Conservation (phyloP, 2,797 vertebrate genomes). For the Aulostomus chinensis region DNA sequence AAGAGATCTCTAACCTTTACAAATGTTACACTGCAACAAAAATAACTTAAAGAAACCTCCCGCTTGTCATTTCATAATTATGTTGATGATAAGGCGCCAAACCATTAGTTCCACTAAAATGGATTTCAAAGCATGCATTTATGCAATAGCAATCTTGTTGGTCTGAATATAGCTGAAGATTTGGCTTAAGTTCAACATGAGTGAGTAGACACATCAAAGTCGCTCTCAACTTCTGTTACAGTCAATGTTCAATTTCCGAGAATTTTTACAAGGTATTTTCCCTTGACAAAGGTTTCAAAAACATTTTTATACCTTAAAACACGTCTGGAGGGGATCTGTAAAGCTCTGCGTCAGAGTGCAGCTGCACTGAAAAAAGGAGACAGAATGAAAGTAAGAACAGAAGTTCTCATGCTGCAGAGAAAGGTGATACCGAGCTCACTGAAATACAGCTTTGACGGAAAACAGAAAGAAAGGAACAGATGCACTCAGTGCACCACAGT, state of each 20-base stretch:
- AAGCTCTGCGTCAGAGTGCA: conserved; percentile 9
- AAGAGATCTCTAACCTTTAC: neutral
- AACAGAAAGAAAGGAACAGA: conserved; percentile 2
- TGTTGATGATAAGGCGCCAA: neutral
- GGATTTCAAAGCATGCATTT: neutral
- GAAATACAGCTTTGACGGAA: conserved; percentile 5
- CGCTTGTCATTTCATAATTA: neutral
- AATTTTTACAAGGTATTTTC: too few relatives aligned
- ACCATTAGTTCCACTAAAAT: too few relatives aligned
- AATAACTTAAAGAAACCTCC: neutral
- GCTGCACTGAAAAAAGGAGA: conserved; percentile 5
- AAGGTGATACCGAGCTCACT: conserved; percentile 8
- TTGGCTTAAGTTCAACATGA: too few relatives aligned
- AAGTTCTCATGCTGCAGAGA: conserved; percentile 3
- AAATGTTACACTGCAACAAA: neutral
- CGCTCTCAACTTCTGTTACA: too few relatives aligned
- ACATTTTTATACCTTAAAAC: too few relatives aligned
- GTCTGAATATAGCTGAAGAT: neutral
- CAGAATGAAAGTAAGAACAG: conserved; percentile 13
- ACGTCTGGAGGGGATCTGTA: neutral
- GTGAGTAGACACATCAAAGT: too few relatives aligned
- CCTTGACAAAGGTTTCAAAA: too few relatives aligned
- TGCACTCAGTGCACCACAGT: too few relatives aligned
- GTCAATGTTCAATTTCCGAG: too few relatives aligned
- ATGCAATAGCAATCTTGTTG: neutral